Evolutionary conservation across 2,888 invertebrate genomes (phyloP), one percentile per base, ranked within the genome.

Genomic region (Mythimna impura): DNA sequence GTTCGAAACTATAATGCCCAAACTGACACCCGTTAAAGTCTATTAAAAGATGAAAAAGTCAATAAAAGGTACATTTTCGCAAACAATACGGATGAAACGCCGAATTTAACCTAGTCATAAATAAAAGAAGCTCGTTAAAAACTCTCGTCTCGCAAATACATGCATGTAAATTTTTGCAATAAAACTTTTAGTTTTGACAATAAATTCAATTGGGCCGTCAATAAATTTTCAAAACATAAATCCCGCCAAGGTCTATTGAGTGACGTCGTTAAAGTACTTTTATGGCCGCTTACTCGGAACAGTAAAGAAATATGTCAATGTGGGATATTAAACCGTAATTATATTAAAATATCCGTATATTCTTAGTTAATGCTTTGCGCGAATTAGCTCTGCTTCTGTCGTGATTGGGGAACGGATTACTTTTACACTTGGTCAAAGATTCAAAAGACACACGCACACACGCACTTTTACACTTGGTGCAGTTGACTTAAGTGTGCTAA

Each of bases 181-280:
- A 93, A 94, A 93, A 90, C 88, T 90, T 89, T 91, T 90, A 92
- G 91, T 92, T 92, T 92, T 91, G 89, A 88, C 91, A 83, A 93
- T 95, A 95, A 95, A 95, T 94, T 93, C 90, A 91, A 92, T 91
- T 89, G 90, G 87, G 76, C 85, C 88, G 89, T 86, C 93, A 86
- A 94, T 95, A 95, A 94, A 95, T 94, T 93, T 90, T 84, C 85
- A 88, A 92, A 90, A 87, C 90, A 92, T 93, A 91, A 91, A 93
- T 92, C 91, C 89, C 81, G 89, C 89, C 88, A 89, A 90, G 91
- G 91, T 91, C 91, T 87, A 89, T 86, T 88, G 89, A 87, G 87
- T 88, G 89, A 88, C 82, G 82, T 89, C 91, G 90, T 94, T 90
- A 93, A 94, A 90, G 85, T 36, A 55, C 79, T 88, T 94, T 92